Percentiles rank a stretch among this genome's conserved stretches.
These are phyloP conservation scores for Smutsia gigantea DNA, from an alignment of 2,797 vertebrate species.

Conservation along the genomic window DNA sequence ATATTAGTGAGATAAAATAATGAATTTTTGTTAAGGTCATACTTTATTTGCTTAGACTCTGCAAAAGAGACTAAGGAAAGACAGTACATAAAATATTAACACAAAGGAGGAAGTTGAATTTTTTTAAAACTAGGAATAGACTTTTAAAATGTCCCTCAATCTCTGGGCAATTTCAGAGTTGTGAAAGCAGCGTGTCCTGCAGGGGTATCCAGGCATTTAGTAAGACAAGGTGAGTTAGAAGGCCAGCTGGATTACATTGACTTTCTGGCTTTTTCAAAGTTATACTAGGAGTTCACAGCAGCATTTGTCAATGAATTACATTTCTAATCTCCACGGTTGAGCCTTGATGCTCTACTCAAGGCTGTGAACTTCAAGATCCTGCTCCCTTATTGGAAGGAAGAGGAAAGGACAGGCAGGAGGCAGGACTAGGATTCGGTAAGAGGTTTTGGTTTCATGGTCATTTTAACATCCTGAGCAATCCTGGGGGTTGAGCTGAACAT, in stretches of 20 bases:
- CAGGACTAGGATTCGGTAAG: neutral
- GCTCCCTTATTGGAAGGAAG: neutral
- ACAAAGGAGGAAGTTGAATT: neutral
- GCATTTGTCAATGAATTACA: neutral
- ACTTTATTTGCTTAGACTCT: conserved; percentile 24
- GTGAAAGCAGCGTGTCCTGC: neutral
- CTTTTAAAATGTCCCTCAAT: neutral
- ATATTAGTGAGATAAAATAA: neutral
- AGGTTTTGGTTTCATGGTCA: neutral
- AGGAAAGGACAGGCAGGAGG: neutral
- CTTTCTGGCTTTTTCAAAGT: neutral
- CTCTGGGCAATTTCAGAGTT: neutral
- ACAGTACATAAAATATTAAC: neutral
- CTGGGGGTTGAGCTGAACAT: neutral
- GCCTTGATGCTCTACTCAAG: neutral
- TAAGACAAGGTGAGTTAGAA: neutral
- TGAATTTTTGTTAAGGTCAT: neutral
- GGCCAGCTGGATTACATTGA: neutral
- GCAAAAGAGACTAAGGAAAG: conserved; percentile 30
- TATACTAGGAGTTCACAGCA: neutral
- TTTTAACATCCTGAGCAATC: neutral
- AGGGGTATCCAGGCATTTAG: neutral
- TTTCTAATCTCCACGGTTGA: neutral
- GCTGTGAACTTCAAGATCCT: neutral
- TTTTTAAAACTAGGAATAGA: neutral